These are phyloP conservation scores for Galeruca laticollis DNA, from an alignment of 2,888 invertebrate species.

Conservation along the genomic window DNA sequence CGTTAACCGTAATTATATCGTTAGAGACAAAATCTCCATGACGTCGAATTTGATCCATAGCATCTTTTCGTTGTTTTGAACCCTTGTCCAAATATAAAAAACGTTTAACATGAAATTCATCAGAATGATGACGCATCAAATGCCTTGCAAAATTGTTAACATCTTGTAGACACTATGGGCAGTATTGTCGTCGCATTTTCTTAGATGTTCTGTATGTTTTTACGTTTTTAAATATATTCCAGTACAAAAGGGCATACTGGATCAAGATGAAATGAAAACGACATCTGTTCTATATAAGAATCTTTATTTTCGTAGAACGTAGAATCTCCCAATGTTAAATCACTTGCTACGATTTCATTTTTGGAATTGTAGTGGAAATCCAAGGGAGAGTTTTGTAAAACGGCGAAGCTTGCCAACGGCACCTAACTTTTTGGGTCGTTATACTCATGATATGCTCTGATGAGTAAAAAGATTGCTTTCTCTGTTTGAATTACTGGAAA, in stretches of 20 bases:
- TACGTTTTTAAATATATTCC: not conserved
- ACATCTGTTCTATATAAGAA: not conserved
- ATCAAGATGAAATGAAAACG: not conserved
- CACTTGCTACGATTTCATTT: not conserved
- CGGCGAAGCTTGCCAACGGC: no score
- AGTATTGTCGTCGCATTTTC: not conserved
- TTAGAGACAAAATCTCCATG: not conserved
- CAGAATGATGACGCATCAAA: not conserved
- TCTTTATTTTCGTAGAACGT: not conserved
- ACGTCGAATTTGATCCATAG: not conserved
- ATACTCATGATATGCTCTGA: not conserved
- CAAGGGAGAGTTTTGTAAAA: no score
- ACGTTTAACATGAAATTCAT: not conserved
- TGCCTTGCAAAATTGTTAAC: slow-evolving; percentile 6
- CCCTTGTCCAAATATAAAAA: slow-evolving; percentile 2
- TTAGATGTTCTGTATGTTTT: not conserved
- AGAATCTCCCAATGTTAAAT: not conserved
- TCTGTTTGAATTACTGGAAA: not conserved
- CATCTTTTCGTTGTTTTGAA: not conserved
- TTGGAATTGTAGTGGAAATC: no score
- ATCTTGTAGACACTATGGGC: not conserved
- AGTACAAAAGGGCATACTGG: not conserved
- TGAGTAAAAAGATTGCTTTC: not conserved
- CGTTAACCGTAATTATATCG: not conserved
- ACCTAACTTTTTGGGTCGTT: not conserved